Conservation (phyloP, 2,888 invertebrate species). For the Agriopis aurantiaria region DNA sequence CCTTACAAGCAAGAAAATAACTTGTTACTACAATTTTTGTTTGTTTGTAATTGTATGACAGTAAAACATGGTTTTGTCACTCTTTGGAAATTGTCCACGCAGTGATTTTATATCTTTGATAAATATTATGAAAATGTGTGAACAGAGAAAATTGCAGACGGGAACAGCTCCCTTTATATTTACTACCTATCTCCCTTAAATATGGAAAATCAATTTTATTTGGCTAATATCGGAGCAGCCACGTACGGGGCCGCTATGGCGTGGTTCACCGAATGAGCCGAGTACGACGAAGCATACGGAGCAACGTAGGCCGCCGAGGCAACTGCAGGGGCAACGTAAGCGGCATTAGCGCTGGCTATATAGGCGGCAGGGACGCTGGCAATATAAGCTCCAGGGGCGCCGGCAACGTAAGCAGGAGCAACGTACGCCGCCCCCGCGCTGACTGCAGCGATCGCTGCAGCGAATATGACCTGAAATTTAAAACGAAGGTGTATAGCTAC, state of each 20-base stretch:
- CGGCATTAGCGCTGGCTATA: slow-evolving; percentile 23
- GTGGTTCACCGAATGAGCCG: slow-evolving; percentile 35
- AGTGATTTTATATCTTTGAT: too few relatives aligned
- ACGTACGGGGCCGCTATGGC: slow-evolving; percentile 33
- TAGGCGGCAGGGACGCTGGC: slow-evolving; percentile 29
- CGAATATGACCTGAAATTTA: slow-evolving; percentile 17
- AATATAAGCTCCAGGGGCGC: slow-evolving; percentile 20
- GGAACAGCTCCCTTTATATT: too few relatives aligned
- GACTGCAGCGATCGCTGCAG: slow-evolving; percentile 19
- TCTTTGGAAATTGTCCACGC: too few relatives aligned
- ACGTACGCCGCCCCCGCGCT: slow-evolving; percentile 16
- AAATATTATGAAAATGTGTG: too few relatives aligned
- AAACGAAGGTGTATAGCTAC: not conserved
- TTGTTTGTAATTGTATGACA: too few relatives aligned
- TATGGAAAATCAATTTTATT: slow-evolving; percentile 3
- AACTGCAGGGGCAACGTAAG: not conserved
- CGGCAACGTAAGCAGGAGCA: slow-evolving; percentile 21
- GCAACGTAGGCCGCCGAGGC: slow-evolving; percentile 27
- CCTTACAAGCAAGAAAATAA: too few relatives aligned
- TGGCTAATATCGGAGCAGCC: slow-evolving; percentile 24
- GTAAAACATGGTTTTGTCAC: too few relatives aligned
- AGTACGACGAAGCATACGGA: slow-evolving; percentile 36
- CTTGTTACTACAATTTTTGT: too few relatives aligned
- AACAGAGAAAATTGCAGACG: too few relatives aligned
- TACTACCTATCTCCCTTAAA: too few relatives aligned